phyloP scores from a whole-genome alignment of 2,888 invertebrate genomes.

The Pharmacophagus antenor region DNA sequence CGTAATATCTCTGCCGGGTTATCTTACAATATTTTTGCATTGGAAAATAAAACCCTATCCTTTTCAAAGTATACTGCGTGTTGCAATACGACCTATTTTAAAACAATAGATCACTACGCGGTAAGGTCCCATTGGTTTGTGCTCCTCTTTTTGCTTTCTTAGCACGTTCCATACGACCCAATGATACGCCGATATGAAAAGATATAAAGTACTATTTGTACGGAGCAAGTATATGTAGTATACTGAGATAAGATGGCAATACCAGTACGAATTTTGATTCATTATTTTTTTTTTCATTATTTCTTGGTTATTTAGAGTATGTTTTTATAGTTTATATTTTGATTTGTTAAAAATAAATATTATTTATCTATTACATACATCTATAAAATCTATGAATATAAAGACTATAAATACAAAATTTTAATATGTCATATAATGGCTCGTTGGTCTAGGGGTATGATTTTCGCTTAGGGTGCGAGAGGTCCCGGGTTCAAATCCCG shows the following conservation, averaged over 20 bases:
- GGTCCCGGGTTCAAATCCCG: constrained; percentile 82
- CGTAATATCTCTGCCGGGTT: not conserved
- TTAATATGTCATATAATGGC: constrained; percentile 42
- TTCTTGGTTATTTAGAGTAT: no score
- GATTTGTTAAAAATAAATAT: no score
- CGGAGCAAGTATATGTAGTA: not conserved
- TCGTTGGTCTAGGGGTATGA: constrained; percentile 82
- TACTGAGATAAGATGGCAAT: not conserved
- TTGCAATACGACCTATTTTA: constrained; percentile 33
- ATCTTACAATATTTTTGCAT: not conserved
- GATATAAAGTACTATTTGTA: not conserved
- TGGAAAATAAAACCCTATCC: constrained; percentile 5
- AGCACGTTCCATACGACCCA: constrained; percentile 54
- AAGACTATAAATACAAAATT: constrained; percentile 3
- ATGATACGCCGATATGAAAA: constrained; percentile 43
- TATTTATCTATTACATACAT: no score
- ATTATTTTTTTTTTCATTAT: no score
- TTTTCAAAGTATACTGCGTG: constrained; percentile 29
- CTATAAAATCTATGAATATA: not conserved
- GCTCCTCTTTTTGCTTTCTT: constrained; percentile 42
- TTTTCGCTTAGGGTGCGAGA: constrained; percentile 82
- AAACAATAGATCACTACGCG: constrained; percentile 16
- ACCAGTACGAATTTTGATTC: no score
- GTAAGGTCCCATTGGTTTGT: constrained; percentile 7
- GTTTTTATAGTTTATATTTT: no score